Base-by-base conservation (phyloP, 2,797 vertebrate species). In the Chelidonichthys spinosus region DNA sequence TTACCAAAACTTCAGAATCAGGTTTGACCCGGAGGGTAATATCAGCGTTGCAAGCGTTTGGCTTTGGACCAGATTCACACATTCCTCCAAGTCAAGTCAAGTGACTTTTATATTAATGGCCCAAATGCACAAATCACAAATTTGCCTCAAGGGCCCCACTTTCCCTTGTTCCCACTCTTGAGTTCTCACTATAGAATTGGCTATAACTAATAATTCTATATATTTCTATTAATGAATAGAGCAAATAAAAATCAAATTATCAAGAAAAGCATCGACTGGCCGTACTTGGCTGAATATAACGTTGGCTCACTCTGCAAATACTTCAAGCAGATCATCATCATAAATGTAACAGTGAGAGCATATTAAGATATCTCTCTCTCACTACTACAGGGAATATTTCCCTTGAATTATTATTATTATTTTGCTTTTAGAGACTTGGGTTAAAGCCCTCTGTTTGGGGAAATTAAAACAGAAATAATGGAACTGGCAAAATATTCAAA, bases 11-110 rank as follows among this genome's bases (percentile, higher is more conserved):
- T 43, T 84, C 50, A 14, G 0, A 50, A 69, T 59, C 35, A 65
- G 56, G 78, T 80, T 74, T 69, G 13, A 61, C 69, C 76, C 47
- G n/a, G 25, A 49, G 42, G 73, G 76, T 77, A 78, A 81, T 67
- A 72, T 63, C 46, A 25, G 55, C 64, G 33, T 14, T 74, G 33
- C 17, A 63, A 35, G 61, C 65, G 54, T 63, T 71, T 80, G 56
- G 46, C 64, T 72, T 62, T 58, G 67, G 54, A 76, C 39, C 40
- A 74, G 53, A 69, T 18, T 53, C 44, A 10, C n/a, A 55, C 36
- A 76, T 79, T 44, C 62, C 61, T 33, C 40, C 40, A 49, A 58
- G 33, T 70, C 42, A 63, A 53, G 47, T 60, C 44, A 67, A 66
- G 49, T 52, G 40, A 63, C 46, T 67, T 64, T 39, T 55, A 47